Percentiles rank a stretch among this genome's conserved stretches.
phyloP scores from a whole-genome alignment of 2,888 invertebrate genomes.

The Homarus gammarus region DNA sequence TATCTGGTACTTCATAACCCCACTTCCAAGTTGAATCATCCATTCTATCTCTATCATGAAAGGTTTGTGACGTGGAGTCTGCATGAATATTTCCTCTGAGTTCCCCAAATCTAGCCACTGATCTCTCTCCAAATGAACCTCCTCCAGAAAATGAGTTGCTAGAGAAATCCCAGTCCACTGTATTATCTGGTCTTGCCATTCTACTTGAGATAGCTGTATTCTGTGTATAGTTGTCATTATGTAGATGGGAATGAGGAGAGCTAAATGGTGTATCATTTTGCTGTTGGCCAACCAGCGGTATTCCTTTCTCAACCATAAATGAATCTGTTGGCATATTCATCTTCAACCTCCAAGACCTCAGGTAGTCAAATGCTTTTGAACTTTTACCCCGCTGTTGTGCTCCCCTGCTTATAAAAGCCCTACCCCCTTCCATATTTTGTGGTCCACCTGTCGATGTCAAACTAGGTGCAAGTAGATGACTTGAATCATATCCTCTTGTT shows the following conservation, averaged over 20 bases:
- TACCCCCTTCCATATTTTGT: slow-evolving; percentile 12
- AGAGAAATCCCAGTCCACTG: slow-evolving; percentile 16
- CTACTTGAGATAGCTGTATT: not conserved
- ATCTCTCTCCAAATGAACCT: not conserved
- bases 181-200: slow-evolving; percentile 4
- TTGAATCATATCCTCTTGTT: not conserved
- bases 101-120: slow-evolving; percentile 4
- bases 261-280: slow-evolving; percentile 1
- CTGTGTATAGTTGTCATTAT: slow-evolving; percentile 28
- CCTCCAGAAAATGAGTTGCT: slow-evolving; percentile 18
- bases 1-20: not conserved
- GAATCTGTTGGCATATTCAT: slow-evolving; percentile 63
- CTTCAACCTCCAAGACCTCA: slow-evolving; percentile 43
- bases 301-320: slow-evolving; percentile 44
- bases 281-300: not conserved
- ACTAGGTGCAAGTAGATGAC: slow-evolving; percentile 31
- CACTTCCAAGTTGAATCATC: slow-evolving; percentile 37
- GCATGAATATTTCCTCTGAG: not conserved
- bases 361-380: slow-evolving; percentile 57
- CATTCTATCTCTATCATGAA: not conserved
- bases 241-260: not conserved
- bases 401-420: not conserved
- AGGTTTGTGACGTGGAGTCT: not conserved
- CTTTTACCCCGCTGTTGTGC: slow-evolving; percentile 28
- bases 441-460: slow-evolving; percentile 7